Evolutionary conservation across 1,140 invertebrate species (phyloP), one percentile per base, ranked within the genome.

Genomic region (Drosophila lini): DNA sequence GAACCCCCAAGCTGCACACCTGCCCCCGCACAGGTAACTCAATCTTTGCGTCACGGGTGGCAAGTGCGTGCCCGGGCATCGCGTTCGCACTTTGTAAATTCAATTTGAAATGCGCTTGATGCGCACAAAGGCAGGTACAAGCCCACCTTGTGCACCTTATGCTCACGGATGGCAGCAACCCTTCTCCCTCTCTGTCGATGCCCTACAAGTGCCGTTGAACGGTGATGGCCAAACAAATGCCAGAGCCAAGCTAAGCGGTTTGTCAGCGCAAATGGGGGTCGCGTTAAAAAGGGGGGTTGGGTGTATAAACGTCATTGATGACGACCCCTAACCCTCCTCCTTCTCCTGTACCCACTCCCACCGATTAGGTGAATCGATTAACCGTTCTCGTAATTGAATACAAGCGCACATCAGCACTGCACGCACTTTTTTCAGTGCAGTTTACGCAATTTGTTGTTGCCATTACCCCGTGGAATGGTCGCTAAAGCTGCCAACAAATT

Each of bases 71-170:
- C 70, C 34, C 42, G 48, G 67, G 71, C 71, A 74, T 68, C 48
- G 67, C 80, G 52, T 74, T 67, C 63, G 74, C 78, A 70, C 69
- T 79, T 70, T 74, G 76, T 61, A 88, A 88, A 86, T 86, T 83
- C 67, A 88, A 86, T 88, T 86, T 77, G 50, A 74, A 86, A 86
- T 86, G 73, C 83, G 76, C 77, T 86, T 80, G 78, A 69, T 63
- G 80, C 50, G 62, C 70, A 76, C 80, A 64, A 88, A 79, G 74
- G 65, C 67, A 60, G 58, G 53, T 58, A 61, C 60, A 61, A 32
- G 42, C 32, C 56, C 62, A 67, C 62, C 45, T 59, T 25, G 34
- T 59, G 41, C 45, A 68, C 56, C 47, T 60, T 36, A 31, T 60
- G 48, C 44, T 48, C 73, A 22, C 53, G 22, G 53, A 7, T 36